Conservation (phyloP, 2,113 vertebrate species). For the Epinephelus fuscoguttatus region DNA sequence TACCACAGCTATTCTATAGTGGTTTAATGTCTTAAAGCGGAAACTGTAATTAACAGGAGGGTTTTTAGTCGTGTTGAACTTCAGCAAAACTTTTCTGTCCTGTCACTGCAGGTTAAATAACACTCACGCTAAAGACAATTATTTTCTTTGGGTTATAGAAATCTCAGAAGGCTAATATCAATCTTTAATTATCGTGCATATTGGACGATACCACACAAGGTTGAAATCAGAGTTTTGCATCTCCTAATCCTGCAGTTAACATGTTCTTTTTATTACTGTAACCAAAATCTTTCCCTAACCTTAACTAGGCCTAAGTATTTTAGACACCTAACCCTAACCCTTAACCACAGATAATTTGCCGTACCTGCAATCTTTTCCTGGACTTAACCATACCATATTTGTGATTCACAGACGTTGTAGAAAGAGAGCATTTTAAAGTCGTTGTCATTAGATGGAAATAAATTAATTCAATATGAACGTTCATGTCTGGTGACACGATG, state of each 20-base stretch:
- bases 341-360: not conserved
- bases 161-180: not conserved
- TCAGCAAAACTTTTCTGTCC: slow-evolving; percentile 4
- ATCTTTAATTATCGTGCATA: not conserved
- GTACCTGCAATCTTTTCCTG: not conserved
- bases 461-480: not conserved
- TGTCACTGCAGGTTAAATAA: not conserved
- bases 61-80: not conserved
- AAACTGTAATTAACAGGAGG: not conserved
- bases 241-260: not conserved
- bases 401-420: not conserved
- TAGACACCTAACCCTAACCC: not conserved
- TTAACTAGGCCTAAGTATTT: not conserved
- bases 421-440: not conserved
- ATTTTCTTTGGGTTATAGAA: not conserved
- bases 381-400: not conserved
- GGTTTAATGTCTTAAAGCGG: slow-evolving; percentile 31
- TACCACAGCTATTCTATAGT: slow-evolving; percentile 38
- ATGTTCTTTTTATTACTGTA: not conserved
- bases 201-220: not conserved
- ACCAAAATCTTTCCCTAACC: not conserved
- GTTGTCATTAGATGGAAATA: not conserved
- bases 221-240: not conserved
- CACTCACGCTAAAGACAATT: not conserved
- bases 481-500: not conserved